Conservation (phyloP, 2,888 invertebrate genomes). For the Andrena hattorfiana region DNA sequence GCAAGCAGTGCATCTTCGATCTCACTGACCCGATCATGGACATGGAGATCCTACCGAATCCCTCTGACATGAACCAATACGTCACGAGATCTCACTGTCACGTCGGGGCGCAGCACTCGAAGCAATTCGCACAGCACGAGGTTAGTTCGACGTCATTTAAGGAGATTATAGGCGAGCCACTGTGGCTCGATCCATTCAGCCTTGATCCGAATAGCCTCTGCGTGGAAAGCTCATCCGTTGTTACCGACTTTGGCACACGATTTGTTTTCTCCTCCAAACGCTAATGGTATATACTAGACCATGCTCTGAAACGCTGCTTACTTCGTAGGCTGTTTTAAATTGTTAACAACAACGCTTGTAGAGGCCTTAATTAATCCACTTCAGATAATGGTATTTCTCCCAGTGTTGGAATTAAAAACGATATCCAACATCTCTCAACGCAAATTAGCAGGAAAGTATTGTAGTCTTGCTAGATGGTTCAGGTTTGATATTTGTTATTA, state of each 20-base stretch:
- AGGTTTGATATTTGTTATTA: no score
- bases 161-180: constrained; percentile 19
- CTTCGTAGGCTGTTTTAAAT: neutral
- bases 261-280: constrained; percentile 3
- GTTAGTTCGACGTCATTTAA: constrained; percentile 85
- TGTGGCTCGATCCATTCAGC: constrained; percentile 14
- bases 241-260: constrained; percentile 22
- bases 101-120: constrained; percentile 88
- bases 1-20: constrained; percentile 89
- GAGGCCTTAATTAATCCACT: constrained; percentile 5
- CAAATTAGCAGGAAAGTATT: no score
- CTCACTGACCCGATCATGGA: constrained; percentile 86
- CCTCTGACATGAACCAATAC: constrained; percentile 89
- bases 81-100: constrained; percentile 88
- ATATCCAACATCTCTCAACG: no score
- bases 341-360: constrained; percentile 1
- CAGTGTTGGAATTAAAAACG: no score
- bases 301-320: neutral
- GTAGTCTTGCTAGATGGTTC: no score
- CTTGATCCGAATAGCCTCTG: constrained; percentile 14
- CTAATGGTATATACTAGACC: neutral
- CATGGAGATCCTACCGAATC: constrained; percentile 81
- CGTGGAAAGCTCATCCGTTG: constrained; percentile 12
- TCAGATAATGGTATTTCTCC: no score
- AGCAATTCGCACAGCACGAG: constrained; percentile 88